Evolutionary conservation across 2,797 vertebrate species (phyloP).

Genomic region (Diceros bicornis): DNA sequence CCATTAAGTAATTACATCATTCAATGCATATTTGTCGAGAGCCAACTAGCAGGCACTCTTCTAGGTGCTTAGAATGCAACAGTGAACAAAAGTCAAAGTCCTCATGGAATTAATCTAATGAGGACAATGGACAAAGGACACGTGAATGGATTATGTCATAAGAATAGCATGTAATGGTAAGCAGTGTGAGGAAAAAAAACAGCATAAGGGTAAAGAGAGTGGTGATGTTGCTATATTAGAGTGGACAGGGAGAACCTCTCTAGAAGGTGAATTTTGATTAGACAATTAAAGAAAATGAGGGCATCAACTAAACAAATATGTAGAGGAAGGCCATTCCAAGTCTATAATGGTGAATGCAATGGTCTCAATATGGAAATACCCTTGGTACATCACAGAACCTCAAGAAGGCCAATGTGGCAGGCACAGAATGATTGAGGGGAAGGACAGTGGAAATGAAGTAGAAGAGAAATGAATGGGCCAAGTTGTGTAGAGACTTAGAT

Average conservation of each 20-base stretch:
- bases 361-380: background rate
- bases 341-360: background rate
- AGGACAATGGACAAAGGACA: background rate
- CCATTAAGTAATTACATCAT: background rate
- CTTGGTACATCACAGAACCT: background rate
- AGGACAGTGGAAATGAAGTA: background rate
- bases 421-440: background rate
- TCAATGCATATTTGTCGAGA: background rate
- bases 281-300: background rate
- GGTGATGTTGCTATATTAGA: background rate
- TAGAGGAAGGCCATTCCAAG: background rate
- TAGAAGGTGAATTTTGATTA: background rate
- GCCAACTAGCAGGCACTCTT: background rate
- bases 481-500: accelerated
- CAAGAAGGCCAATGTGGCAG: background rate
- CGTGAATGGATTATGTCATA: background rate
- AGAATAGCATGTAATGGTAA: background rate
- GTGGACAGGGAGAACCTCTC: background rate
- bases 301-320: background rate
- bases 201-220: background rate
- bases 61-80: background rate
- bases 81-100: background rate
- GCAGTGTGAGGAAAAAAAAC: background rate
- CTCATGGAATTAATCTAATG: background rate
- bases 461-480: background rate